Base-by-base conservation (phyloP, 2,888 invertebrate species). In the Choreutis nemorana region DNA sequence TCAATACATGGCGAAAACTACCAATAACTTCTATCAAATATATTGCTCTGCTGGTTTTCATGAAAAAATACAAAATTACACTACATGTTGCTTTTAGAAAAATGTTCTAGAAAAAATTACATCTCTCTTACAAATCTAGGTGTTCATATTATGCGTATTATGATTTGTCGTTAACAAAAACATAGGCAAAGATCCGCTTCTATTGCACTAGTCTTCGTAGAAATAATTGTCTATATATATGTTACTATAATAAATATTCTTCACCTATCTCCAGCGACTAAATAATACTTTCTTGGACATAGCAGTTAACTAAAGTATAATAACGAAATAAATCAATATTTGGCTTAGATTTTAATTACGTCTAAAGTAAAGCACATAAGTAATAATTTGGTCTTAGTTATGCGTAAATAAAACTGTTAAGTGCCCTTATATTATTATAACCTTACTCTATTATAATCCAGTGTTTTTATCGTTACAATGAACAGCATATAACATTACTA, bases 361-460 rank as follows among this genome's bases (percentile, higher is more conserved):
- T 53, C 75, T 78, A 78, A 52, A 45, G 71, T 72, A 77, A 78
- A 78, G 77, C 75, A 75, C 61, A 60, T 70, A 71, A 65, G 59
- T 75, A 67, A 75, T 73, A 77, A 70, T 78, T 78, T 78, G 78
- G 78, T 78, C 78, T 78, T 77, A 65, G 72, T 77, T 75, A 77
- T 68, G 68, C 64, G 57, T 61, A 18, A 65, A 61, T 48, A 64
- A 66, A 48, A 64, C 55, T 59, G 72, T 72, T 77, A 75, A 71
- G 78, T 77, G 77, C 61, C 37, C 68, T 71, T 70, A 72, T 27
- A 37, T 63, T 77, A 77, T 75, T 78, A 77, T 77, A 75, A 72
- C 71, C 70, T 75, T 68, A 72, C 37, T 43, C 61, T 70, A 70
- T 41, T 52, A 56, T 55, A 26, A 32, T 65, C 70, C 72, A 68